Conservation (phyloP, 2,113 vertebrate species). For the Danionella cerebrum region DNA sequence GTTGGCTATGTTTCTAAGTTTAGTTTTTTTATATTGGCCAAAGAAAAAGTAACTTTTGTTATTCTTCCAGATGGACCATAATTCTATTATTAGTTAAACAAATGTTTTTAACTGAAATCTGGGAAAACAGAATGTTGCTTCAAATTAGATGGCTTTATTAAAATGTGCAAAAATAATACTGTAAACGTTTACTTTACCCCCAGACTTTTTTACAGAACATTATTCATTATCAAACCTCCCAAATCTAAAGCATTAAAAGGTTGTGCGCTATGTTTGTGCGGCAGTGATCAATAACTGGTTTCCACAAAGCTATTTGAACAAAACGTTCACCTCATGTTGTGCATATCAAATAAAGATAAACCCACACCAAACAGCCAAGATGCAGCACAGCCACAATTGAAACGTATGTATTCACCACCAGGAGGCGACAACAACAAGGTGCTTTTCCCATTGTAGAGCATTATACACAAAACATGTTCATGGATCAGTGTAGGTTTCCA, state of each 20-base stretch:
- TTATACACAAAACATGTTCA: not conserved
- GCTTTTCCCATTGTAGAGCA: not conserved
- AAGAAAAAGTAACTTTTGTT: no score
- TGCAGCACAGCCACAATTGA: not conserved
- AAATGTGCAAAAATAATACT: slow-evolving; percentile 53
- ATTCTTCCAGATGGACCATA: no score
- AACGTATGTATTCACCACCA: slow-evolving; percentile 10
- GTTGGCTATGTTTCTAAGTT: no score
- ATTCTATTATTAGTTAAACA: no score
- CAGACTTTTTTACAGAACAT: slow-evolving; percentile 15
- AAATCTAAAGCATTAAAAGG: not conserved
- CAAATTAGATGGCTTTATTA: slow-evolving; percentile 39
- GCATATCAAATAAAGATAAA: no score
- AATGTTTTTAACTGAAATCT: no score
- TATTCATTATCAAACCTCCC: not conserved
- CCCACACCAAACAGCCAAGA: no score
- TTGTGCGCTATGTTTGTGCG: not conserved
- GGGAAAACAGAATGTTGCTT: slow-evolving; percentile 25
- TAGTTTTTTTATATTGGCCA: no score
- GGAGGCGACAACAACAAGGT: slow-evolving; percentile 11
- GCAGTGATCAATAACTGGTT: not conserved
- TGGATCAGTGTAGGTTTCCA: no score
- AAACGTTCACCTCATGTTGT: no score
- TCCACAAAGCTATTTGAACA: no score
- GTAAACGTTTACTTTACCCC: slow-evolving; percentile 37